phyloP scores from a whole-genome alignment of 2,797 vertebrate species.

The Lithobates sylvaticus region DNA sequence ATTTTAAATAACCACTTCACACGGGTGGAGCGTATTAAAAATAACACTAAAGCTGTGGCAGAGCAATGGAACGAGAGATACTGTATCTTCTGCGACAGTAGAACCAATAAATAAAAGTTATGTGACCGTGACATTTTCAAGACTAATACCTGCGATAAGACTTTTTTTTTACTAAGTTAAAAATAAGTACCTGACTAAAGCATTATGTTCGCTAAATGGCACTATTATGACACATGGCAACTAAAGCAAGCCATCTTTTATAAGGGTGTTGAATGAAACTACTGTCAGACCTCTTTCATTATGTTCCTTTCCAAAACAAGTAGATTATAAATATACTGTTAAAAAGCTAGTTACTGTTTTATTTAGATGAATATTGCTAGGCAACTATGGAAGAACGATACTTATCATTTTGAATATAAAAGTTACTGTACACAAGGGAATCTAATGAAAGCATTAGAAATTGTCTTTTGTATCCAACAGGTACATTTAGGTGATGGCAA shows the following conservation, averaged over 20 bases:
- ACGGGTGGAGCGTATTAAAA: conserved; percentile 25
- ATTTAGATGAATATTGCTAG: neutral
- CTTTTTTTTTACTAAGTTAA: conserved; percentile 2
- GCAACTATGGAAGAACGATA: neutral
- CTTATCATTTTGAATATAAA: no score
- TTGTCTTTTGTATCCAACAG: neutral
- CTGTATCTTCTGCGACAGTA: conserved; percentile 25
- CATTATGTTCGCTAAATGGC: neutral
- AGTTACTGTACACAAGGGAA: no score
- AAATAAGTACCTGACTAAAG: conserved; percentile 6
- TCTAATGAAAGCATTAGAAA: no score
- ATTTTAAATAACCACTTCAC: conserved; percentile 24
- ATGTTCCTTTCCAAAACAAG: no score
- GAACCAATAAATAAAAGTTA: conserved; percentile 40
- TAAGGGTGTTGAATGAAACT: neutral
- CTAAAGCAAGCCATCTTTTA: neutral
- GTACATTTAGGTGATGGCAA: neutral
- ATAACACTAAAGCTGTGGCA: conserved; percentile 19
- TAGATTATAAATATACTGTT: no score
- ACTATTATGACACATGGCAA: neutral
- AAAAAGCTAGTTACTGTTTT: neutral
- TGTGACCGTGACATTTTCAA: conserved; percentile 17
- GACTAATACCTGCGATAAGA: conserved; percentile 7
- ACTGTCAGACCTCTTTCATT: neutral
- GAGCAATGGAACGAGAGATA: conserved; percentile 28